Conservation (phyloP, 2,888 invertebrate species). For the Onthophagus sagittarius region DNA sequence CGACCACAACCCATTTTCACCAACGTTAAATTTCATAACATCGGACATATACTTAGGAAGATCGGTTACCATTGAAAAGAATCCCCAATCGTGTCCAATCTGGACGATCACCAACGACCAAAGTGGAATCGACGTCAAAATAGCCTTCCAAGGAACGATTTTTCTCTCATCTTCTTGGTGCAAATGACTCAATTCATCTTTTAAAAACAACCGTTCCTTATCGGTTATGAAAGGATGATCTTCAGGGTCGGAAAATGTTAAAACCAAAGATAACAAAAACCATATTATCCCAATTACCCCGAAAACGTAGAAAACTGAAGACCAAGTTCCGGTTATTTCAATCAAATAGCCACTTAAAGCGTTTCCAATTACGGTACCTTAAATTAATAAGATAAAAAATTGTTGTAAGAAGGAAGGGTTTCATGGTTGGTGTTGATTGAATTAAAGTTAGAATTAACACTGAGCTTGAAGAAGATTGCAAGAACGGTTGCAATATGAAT, state of each 20-base stretch:
- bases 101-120: conserved; percentile 50
- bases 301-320: neutral
- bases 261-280: neutral
- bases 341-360: conserved; percentile 7
- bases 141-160: neutral
- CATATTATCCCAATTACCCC: neutral
- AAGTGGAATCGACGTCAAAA: conserved; percentile 2
- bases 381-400: neutral
- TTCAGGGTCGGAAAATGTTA: neutral
- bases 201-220: neutral
- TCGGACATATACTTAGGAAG: conserved; percentile 68
- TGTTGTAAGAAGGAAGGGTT: too few species aligned
- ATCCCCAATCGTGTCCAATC: conserved; percentile 5
- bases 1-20: conserved; percentile 59
- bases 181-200: neutral
- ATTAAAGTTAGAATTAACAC: too few species aligned
- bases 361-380: conserved; percentile 4
- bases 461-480: too few species aligned
- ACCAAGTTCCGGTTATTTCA: neutral
- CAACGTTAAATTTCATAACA: conserved; percentile 62
- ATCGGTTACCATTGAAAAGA: conserved; percentile 58
- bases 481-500: too few species aligned
- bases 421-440: too few species aligned
- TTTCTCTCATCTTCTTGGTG: neutral
- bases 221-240: neutral